Evolutionary conservation across 2,113 vertebrate genomes (phyloP).

Genomic region (Erinaceus europaeus): DNA sequence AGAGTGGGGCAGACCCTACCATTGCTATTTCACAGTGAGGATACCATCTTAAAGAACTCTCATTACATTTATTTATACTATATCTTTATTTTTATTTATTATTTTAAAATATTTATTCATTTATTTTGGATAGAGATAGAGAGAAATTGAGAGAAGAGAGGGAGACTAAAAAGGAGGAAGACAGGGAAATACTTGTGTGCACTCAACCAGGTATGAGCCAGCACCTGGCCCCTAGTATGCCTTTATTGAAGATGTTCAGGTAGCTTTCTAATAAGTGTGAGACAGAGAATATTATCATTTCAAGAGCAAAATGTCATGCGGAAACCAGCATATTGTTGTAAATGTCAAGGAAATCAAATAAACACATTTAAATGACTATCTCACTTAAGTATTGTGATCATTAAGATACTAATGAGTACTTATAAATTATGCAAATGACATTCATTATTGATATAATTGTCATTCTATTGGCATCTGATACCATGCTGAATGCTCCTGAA

Average conservation of each 20-base stretch:
- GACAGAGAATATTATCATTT: conserved; percentile 1
- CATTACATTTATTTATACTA: too few relatives aligned
- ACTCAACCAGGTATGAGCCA: too few relatives aligned
- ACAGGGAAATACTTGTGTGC: too few relatives aligned
- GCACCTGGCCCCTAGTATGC: too few relatives aligned
- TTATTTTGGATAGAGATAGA: too few relatives aligned
- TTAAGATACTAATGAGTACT: not conserved
- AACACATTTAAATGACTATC: not conserved
- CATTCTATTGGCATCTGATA: not conserved
- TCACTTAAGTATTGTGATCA: not conserved
- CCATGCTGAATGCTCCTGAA: not conserved
- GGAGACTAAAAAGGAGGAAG: too few relatives aligned
- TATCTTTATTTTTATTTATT: too few relatives aligned
- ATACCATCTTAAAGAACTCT: too few relatives aligned
- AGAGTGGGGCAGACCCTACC: too few relatives aligned
- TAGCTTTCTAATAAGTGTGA: not conserved
- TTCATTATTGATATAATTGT: conserved; percentile 23
- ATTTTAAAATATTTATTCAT: too few relatives aligned
- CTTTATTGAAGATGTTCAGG: not conserved
- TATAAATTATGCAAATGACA: conserved; percentile 27
- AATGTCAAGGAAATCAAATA: not conserved
- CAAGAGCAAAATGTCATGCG: not conserved
- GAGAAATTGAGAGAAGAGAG: too few relatives aligned
- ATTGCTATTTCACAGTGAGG: too few relatives aligned
- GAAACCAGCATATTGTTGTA: not conserved